These are phyloP conservation scores for Lordiphosa andalusiaca DNA, from an alignment of 2,888 invertebrate genomes.

Conservation along the genomic window DNA sequence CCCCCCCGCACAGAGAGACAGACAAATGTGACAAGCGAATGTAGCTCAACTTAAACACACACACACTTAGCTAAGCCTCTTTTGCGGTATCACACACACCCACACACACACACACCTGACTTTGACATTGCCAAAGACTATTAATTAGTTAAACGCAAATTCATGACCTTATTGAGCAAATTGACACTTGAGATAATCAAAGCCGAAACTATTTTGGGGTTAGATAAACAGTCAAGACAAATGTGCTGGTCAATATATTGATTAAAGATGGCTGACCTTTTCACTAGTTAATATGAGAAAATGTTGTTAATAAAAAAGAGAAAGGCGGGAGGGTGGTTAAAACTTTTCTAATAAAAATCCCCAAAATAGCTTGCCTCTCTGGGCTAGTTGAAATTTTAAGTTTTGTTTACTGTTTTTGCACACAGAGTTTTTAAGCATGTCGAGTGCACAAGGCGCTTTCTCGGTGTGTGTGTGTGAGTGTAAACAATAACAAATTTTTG, in stretches of 20 bases:
- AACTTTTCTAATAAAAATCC: conserved; percentile 53
- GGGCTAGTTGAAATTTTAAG: conserved; percentile 35
- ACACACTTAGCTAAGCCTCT: background rate
- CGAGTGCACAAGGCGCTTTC: conserved; percentile 28
- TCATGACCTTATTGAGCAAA: conserved; percentile 61
- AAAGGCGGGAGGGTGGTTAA: background rate
- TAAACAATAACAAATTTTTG: conserved; percentile 63
- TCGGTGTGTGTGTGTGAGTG: conserved; percentile 15
- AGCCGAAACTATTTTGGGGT: conserved; percentile 31
- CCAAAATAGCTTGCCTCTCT: conserved; percentile 9
- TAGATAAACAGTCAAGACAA: too few species aligned
- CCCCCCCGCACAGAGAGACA: conserved; percentile 26
- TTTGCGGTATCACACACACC: background rate
- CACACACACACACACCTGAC: conserved; percentile 10
- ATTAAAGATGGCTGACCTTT: too few species aligned
- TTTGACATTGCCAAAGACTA: conserved; percentile 54
- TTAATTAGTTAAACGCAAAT: conserved; percentile 68
- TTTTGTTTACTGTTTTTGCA: conserved; percentile 21
- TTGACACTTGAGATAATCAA: conserved; percentile 71
- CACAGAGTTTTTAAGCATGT: conserved; percentile 45
- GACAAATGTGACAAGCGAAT: conserved; percentile 4
- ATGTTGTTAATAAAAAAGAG: background rate
- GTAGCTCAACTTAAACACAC: conserved; percentile 18
- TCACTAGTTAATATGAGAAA: background rate
- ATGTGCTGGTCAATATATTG: too few species aligned